Base-by-base conservation (phyloP, 2,888 invertebrate genomes). In the Ashinkailepas kermadecensis region DNA sequence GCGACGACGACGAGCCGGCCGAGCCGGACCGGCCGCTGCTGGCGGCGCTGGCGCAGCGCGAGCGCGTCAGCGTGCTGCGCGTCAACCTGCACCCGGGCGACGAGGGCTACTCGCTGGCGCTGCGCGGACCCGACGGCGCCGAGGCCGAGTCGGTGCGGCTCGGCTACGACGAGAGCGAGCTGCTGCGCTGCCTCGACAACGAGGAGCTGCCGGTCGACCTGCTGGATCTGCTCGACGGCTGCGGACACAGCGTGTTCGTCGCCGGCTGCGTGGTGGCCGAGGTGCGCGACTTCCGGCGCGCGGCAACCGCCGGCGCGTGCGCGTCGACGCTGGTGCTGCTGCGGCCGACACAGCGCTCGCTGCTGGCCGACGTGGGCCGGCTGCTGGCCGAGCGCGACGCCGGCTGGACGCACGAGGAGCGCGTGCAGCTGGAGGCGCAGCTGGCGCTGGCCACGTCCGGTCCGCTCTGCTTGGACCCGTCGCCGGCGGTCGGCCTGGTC, bases 51-150 rank as follows among this genome's bases (percentile, higher is more conserved):
- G 92, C 96, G 87, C 92, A 92, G 87, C 91, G 91, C 86, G 95
- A 96, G 88, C 92, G 92, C 87, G 91, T 96, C 86, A 95, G 95
- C 88, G 95, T 95, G 84, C 90, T 97, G 87, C 93, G 96, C 86
- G 91, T 97, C 86, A 97, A 95, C 89, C 90, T 97, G 86, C 95
- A 96, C 89, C 94, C 95, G 83, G 95, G 94, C 82, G 95, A 95
- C 89, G 95, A 96, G 88, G 96, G 96, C 85, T 96, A 95, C 89
- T 94, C 95, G 54, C 83, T 85, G 18, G 83, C 84, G 57, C 81
- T 85, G 59, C 85, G 85, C 82, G 84, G 84, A 39, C 82, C 84
- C 39, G 84, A 84, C 56, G 85, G 85, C 25, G 81, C 83, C 65
- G 85, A 86, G 79, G 84, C 84, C 11, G 86, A 86, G 84, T 85